These are phyloP conservation scores for Spondyliosoma cantharus DNA, from an alignment of 2,797 vertebrate species.

Conservation along the genomic window DNA sequence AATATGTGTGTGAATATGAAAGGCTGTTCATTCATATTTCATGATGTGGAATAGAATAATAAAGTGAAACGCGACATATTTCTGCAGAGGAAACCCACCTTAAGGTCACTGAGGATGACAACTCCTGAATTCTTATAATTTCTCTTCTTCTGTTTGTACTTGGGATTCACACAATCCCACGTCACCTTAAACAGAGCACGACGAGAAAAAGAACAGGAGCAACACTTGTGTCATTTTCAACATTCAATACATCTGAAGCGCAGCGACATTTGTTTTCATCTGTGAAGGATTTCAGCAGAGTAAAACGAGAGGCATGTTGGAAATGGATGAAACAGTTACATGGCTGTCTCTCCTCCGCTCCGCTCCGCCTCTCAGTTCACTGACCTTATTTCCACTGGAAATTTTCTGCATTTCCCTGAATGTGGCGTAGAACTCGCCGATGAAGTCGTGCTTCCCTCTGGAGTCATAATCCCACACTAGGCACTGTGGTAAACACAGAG, in stretches of 20 bases:
- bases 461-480: conserved; percentile 98
- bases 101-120: conserved; percentile 91
- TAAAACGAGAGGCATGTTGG: conserved; percentile 46
- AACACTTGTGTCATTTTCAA: conserved; percentile 36
- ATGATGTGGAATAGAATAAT: neutral
- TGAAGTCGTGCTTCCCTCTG: conserved; percentile 96
- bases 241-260: conserved; percentile 8
- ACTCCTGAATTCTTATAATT: conserved; percentile 96
- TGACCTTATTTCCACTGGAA: conserved; percentile 90
- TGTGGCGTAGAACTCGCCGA: conserved; percentile 94
- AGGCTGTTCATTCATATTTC: neutral
- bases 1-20: neutral
- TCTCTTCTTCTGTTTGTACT: conserved; percentile 95
- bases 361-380: conserved; percentile 59
- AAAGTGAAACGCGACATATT: neutral
- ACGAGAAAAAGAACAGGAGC: conserved; percentile 18
- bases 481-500: conserved; percentile 81
- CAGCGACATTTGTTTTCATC: conserved; percentile 53
- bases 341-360: conserved; percentile 46
- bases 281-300: conserved; percentile 43
- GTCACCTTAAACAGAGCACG: conserved; percentile 84
- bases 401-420: conserved; percentile 95
- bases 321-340: conserved; percentile 57
- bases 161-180: conserved; percentile 96
- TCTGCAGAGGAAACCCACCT: conserved; percentile 81